Percentiles rank a stretch among this genome's conserved stretches.
Evolutionary conservation across 2,113 vertebrate species (phyloP).

Genomic region (Ictalurus furcatus): DNA sequence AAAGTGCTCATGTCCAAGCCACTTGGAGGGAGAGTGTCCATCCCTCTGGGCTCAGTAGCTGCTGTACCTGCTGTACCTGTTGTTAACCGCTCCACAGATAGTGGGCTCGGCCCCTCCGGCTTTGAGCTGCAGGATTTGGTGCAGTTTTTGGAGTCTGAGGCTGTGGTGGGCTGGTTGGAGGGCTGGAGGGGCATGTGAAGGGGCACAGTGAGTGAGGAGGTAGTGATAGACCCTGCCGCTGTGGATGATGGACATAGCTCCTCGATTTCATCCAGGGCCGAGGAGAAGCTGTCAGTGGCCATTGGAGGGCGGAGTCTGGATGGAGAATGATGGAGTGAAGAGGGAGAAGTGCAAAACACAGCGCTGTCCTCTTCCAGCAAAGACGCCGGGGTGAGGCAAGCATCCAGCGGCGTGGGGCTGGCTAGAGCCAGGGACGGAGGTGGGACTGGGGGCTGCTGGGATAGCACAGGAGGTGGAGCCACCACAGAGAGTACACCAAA

Average conservation of each 20-base stretch:
- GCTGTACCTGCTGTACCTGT: slow-evolving; percentile 23
- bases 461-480: slow-evolving; percentile 56
- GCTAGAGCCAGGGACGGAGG: slow-evolving; percentile 62
- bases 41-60: slow-evolving; percentile 73
- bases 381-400: slow-evolving; percentile 93
- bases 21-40: slow-evolving; percentile 79
- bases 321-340: slow-evolving; percentile 62
- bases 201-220: slow-evolving; percentile 72
- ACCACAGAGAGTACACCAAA: slow-evolving; percentile 71
- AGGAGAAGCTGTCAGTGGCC: slow-evolving; percentile 82
- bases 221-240: slow-evolving; percentile 79
- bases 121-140: slow-evolving; percentile 70
- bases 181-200: slow-evolving; percentile 43
- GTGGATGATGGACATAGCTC: slow-evolving; percentile 77
- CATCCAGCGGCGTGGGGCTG: slow-evolving; percentile 55
- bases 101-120: slow-evolving; percentile 70
- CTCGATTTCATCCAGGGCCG: slow-evolving; percentile 90
- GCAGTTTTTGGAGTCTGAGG: slow-evolving; percentile 71
- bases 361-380: slow-evolving; percentile 86
- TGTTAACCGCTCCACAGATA: slow-evolving; percentile 70
- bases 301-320: slow-evolving; percentile 64
- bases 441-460: slow-evolving; percentile 67
- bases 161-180: slow-evolving; percentile 42
- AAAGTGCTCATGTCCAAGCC: slow-evolving; percentile 79
- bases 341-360: slow-evolving; percentile 78